Percentiles rank a stretch among this genome's conserved stretches.
Conservation (phyloP, 2,113 vertebrate genomes). For the Vicugna pacos region DNA sequence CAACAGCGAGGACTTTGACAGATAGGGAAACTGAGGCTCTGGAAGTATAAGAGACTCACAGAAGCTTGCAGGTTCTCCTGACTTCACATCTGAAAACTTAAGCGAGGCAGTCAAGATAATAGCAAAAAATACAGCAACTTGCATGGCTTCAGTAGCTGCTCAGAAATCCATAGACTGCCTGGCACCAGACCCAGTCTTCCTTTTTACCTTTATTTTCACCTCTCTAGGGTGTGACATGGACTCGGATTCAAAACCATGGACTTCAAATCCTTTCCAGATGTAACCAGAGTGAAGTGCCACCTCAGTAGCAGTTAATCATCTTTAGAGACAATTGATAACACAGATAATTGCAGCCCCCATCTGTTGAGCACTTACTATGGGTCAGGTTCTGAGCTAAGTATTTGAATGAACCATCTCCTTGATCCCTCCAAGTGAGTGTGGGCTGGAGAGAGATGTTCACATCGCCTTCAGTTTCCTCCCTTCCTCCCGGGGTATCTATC, state of each 20-base stretch:
- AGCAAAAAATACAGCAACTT: fast-evolving
- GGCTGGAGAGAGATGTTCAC: constrained; percentile 32
- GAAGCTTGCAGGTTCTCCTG: neutral
- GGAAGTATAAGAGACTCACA: neutral
- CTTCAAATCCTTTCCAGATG: constrained; percentile 50
- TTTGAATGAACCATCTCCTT: neutral
- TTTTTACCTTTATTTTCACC: constrained; percentile 50
- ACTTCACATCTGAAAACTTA: too few species aligned
- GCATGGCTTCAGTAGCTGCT: neutral
- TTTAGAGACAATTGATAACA: constrained; percentile 8
- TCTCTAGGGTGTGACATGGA: neutral
- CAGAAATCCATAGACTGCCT: neutral
- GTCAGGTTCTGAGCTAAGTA: neutral
- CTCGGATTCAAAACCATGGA: neutral
- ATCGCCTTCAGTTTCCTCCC: neutral
- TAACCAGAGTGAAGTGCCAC: neutral
- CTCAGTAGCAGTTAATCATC: neutral
- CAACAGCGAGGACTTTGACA: neutral
- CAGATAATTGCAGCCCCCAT: neutral
- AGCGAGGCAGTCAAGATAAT: neutral
- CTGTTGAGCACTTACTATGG: neutral
- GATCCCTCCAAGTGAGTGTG: constrained; percentile 1
- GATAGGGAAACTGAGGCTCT: neutral
- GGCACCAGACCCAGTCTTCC: neutral
- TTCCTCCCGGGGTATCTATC: neutral